phyloP scores from a whole-genome alignment of 2,113 vertebrate species.

The Boleophthalmus pectinirostris region DNA sequence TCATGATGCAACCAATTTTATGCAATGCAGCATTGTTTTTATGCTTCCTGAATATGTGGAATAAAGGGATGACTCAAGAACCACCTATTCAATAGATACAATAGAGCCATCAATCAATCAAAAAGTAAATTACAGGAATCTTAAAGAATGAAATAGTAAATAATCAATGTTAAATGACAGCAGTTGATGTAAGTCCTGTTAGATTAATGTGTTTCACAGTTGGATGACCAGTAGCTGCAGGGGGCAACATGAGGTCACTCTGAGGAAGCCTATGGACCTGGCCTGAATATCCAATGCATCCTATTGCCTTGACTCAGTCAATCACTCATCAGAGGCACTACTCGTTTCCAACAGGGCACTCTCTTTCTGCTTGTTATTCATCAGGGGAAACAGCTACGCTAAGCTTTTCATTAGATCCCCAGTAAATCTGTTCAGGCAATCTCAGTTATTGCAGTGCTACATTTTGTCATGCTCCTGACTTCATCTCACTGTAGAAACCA shows the following conservation, averaged over 20 bases:
- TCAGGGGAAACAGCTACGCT: slow-evolving; percentile 51
- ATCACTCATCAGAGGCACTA: slow-evolving; percentile 44
- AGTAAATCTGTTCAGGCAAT: slow-evolving; percentile 58
- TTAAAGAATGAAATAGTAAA: slow-evolving; percentile 19
- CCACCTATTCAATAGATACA: neutral
- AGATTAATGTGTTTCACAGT: slow-evolving; percentile 59
- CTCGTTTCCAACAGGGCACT: slow-evolving; percentile 39
- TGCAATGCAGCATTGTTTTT: slow-evolving; percentile 40
- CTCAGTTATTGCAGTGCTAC: slow-evolving; percentile 51
- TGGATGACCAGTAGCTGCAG: slow-evolving; percentile 63
- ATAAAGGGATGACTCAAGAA: slow-evolving; percentile 38
- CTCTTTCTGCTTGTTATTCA: slow-evolving; percentile 62
- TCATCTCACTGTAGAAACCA: slow-evolving; percentile 44
- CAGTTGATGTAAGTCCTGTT: slow-evolving; percentile 51
- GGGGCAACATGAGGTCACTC: slow-evolving; percentile 42
- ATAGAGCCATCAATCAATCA: slow-evolving; percentile 9
- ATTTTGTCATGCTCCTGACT: slow-evolving; percentile 28
- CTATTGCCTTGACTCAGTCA: slow-evolving; percentile 28
- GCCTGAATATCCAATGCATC: slow-evolving; percentile 37
- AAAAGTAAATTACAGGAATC: slow-evolving; percentile 7
- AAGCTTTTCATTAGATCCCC: slow-evolving; percentile 48
- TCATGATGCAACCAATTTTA: slow-evolving; percentile 47
- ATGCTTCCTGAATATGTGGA: slow-evolving; percentile 39
- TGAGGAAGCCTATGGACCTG: slow-evolving; percentile 7
- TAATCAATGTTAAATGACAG: slow-evolving; percentile 37